These are phyloP conservation scores for Dipodomys ordii DNA, from an alignment of 2,113 vertebrate species.

Conservation along the genomic window DNA sequence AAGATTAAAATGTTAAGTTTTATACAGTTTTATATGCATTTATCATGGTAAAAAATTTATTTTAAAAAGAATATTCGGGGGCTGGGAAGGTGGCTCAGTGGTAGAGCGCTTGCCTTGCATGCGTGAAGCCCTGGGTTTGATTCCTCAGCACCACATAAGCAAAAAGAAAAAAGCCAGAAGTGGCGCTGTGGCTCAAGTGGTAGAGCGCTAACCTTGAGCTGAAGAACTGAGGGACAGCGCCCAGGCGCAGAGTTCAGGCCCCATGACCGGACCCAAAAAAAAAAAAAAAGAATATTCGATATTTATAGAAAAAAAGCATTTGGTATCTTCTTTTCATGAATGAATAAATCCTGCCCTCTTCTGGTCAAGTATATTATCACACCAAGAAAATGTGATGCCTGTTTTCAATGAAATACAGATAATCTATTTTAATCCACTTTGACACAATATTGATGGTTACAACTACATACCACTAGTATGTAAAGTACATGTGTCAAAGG, in stretches of 20 bases:
- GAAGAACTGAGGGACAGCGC: too few relatives aligned
- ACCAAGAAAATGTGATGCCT: constrained; percentile 24
- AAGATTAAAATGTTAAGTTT: not conserved
- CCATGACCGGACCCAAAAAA: too few relatives aligned
- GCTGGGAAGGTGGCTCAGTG: too few relatives aligned
- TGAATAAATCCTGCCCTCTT: constrained; percentile 85
- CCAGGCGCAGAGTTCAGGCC: too few relatives aligned
- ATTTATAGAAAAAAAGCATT: not conserved
- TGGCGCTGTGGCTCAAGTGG: too few relatives aligned
- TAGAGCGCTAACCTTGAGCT: too few relatives aligned
- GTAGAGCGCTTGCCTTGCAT: too few relatives aligned
- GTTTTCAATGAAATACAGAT: constrained; percentile 45
- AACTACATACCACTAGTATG: not conserved
- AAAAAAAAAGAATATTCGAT: not conserved
- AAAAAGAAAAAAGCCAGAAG: too few relatives aligned
- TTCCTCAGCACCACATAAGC: too few relatives aligned
- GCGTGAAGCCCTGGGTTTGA: too few relatives aligned
- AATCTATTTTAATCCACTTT: not conserved
- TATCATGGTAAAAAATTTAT: not conserved
- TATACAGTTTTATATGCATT: not conserved
- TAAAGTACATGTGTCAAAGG: constrained; percentile 6
- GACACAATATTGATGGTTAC: not conserved
- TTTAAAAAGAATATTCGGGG: not conserved
- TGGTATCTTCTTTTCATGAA: not conserved
- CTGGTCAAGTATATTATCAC: constrained; percentile 67